A percentile compares a stretch with the other conserved stretches of the same genome.
Evolutionary conservation across 2,888 invertebrate genomes (phyloP).

Genomic region (Leptinotarsa peninsularis): DNA sequence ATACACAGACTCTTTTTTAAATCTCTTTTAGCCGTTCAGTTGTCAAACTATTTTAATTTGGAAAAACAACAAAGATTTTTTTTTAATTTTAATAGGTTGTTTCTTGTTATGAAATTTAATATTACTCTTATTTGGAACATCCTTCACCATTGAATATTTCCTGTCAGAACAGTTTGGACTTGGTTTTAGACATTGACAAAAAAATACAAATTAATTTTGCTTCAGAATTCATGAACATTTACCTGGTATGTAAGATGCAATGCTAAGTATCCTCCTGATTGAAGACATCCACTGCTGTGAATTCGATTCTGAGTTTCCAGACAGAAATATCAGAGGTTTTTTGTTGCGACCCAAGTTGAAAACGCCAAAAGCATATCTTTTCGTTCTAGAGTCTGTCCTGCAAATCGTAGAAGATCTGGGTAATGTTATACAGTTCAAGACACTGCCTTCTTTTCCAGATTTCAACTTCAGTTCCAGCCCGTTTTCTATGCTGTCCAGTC

Average conservation of each 20-base stretch:
- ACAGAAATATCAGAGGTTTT: slow-evolving; percentile 75
- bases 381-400: slow-evolving; percentile 75
- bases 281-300: slow-evolving; percentile 78
- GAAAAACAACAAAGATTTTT: no score
- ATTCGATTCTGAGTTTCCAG: slow-evolving; percentile 74
- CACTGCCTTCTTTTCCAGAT: slow-evolving; percentile 64
- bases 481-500: slow-evolving; percentile 69
- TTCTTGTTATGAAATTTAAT: no score
- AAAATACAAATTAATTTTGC: no score
- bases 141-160: no score
- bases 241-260: slow-evolving; percentile 64
- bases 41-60: no score
- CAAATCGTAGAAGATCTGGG: slow-evolving; percentile 73
- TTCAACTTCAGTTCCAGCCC: slow-evolving; percentile 71
- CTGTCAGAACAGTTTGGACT: no score
- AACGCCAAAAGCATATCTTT: slow-evolving; percentile 78
- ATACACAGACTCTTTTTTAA: no score
- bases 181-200: no score
- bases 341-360: slow-evolving; percentile 70
- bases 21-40: no score
- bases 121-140: no score
- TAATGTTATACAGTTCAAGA: slow-evolving; percentile 68
- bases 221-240: slow-evolving; percentile 23
- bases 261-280: slow-evolving; percentile 69
- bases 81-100: no score